Evolutionary conservation across 2,888 invertebrate species (phyloP).

Genomic region (Papilio demoleus): DNA sequence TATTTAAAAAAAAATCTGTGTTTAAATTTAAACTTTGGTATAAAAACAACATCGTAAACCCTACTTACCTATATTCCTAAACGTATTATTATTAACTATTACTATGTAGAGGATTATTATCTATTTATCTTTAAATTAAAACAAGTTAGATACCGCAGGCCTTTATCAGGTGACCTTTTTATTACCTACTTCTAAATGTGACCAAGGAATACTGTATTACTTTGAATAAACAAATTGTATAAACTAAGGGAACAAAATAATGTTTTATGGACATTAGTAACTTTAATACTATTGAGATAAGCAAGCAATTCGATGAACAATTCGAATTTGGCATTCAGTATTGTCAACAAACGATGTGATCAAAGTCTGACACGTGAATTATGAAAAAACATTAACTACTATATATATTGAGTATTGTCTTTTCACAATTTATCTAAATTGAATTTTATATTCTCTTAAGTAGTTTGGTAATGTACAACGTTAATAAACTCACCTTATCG

Average conservation of each 20-base stretch:
- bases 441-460: neutral
- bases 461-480: neutral
- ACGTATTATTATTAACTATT: neutral
- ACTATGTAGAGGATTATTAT: conserved; percentile 45
- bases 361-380: conserved; percentile 15
- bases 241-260: neutral
- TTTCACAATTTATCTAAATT: neutral
- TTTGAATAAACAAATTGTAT: neutral
- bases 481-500: conserved; percentile 11
- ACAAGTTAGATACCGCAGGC: conserved; percentile 51
- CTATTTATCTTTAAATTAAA: conserved; percentile 56
- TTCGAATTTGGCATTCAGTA: conserved; percentile 11
- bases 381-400: conserved; percentile 35
- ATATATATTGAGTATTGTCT: neutral
- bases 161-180: conserved; percentile 55
- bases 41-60: neutral
- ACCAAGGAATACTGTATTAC: conserved; percentile 44
- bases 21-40: neutral
- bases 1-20: neutral
- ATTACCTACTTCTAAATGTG: conserved; percentile 57
- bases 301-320: conserved; percentile 9
- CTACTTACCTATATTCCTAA: no score
- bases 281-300: conserved; percentile 1
- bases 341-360: conserved; percentile 23
- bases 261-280: neutral